Base-by-base conservation (phyloP, 2,888 invertebrate species). In the Eustalomyia histrio region DNA sequence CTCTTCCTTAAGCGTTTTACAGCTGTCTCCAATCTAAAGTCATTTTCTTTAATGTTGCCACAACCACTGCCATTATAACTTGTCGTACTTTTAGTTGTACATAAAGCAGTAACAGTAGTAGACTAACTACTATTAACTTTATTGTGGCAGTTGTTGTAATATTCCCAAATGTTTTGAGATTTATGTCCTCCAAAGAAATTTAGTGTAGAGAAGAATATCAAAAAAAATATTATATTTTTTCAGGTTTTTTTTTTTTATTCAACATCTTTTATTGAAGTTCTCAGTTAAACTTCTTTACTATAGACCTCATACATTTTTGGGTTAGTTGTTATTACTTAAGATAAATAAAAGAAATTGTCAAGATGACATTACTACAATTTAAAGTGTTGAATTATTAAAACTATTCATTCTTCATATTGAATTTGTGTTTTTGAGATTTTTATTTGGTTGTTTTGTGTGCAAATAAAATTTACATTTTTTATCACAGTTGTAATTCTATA, bases 1-100 rank as follows among this genome's bases (percentile, higher is more conserved):
- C 53, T 61, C 67, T 21, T 75, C 67, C 75, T 75, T 60, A 47
- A 75, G 75, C 75, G 61, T 75, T 68, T 75, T 68, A 55, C 61
- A 75, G 33, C 68, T 75, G 74, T 75, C 53, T 68, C 53, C 43
- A 60, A 75, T 52, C 60, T 43, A 53, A 55, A 72, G 3, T 29
- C 14, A 67, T 67, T 75, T 60, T 53, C 52, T 61, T 43, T 24
- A 47, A 12, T 55, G 21, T 17, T 39, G 12, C 39, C 55, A 39
- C 18, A 60, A 60, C 18, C 8, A 68, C 39, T 61, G 10, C 43
- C 67, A 53, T 53, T 61, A 55, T 39, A 29, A 55, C 67, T 75
- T 43, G 39, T 61, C 67, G 63, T 63, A 43, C 17, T 29, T 14
- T 16, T 24, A 16, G 39, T 53, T 29, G 16, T n/a, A 6, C 29